phyloP scores from a whole-genome alignment of 2,797 vertebrate genomes.

The Pseudochirops corinnae region DNA sequence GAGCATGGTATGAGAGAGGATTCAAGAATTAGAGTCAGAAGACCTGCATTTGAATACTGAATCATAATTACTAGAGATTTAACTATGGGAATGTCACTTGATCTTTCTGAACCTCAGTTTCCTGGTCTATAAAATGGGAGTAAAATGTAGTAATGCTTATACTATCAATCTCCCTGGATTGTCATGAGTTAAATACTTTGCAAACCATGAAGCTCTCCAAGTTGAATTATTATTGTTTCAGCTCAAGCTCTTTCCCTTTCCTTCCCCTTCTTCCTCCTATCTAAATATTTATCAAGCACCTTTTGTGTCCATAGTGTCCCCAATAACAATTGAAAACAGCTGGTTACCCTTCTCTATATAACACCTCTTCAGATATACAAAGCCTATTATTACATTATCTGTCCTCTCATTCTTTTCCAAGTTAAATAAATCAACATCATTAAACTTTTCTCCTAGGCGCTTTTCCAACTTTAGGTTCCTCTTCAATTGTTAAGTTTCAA shows the following conservation, averaged over 20 bases:
- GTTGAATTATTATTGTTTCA: neutral
- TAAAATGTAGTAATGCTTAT: neutral
- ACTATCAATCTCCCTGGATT: neutral
- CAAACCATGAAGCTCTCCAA: neutral
- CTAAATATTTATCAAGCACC: neutral
- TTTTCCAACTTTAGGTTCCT: conserved; percentile 32
- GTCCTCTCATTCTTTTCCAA: conserved; percentile 5
- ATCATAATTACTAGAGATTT: neutral
- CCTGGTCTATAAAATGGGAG: neutral
- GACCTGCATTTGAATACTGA: neutral
- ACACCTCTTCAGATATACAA: neutral
- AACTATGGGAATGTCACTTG: neutral
- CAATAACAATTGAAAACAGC: neutral
- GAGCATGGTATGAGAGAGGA: neutral
- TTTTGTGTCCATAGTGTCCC: neutral
- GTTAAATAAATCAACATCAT: conserved; percentile 25
- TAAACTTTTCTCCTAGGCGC: conserved; percentile 23
- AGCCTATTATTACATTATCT: neutral
- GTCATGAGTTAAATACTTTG: neutral
- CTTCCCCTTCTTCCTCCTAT: neutral
- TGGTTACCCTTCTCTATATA: conserved; percentile 2
- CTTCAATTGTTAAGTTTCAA: conserved; percentile 6
- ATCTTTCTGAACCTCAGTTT: neutral
- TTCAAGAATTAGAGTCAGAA: neutral
- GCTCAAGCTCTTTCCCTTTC: neutral